Evolutionary conservation across 2,888 invertebrate species (phyloP).

Genomic region (Archips crataeganus): DNA sequence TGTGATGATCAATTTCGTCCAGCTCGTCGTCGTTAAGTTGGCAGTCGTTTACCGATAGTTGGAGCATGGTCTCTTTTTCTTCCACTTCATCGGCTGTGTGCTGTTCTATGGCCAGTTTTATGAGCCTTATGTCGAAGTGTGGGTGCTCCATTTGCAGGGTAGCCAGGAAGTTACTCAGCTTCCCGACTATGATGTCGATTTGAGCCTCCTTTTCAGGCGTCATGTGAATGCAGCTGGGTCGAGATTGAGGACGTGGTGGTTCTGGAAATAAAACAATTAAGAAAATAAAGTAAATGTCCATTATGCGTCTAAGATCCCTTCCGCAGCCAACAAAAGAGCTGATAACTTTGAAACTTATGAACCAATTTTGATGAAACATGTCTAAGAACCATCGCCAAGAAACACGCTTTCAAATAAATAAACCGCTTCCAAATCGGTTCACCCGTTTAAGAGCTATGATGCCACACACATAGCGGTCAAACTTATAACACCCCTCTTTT

Average conservation of each 20-base stretch:
- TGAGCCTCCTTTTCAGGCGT: constrained; percentile 30
- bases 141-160: constrained; percentile 20
- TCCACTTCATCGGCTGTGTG: constrained; percentile 26
- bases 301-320: no score
- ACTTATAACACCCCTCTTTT: no score
- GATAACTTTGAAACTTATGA: no score
- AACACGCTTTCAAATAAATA: no score
- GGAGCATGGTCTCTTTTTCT: constrained; percentile 32
- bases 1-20: constrained; percentile 28
- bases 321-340: no score
- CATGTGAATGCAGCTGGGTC: constrained; percentile 29
- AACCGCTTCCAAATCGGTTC: no score
- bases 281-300: no score
- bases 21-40: constrained; percentile 13
- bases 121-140: constrained; percentile 29
- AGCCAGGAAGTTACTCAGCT: constrained; percentile 13
- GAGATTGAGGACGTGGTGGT: not conserved
- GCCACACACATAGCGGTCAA: no score
- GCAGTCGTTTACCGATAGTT: constrained; percentile 36
- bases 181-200: constrained; percentile 29
- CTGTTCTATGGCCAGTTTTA: constrained; percentile 32
- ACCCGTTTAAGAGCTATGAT: no score
- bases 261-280: constrained; percentile 8
- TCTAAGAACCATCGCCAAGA: no score
- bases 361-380: no score